Evolutionary conservation across 2,113 vertebrate species (phyloP), one percentile per base, ranked within the genome.

Genomic region (Tympanuchus pallidicinctus): DNA sequence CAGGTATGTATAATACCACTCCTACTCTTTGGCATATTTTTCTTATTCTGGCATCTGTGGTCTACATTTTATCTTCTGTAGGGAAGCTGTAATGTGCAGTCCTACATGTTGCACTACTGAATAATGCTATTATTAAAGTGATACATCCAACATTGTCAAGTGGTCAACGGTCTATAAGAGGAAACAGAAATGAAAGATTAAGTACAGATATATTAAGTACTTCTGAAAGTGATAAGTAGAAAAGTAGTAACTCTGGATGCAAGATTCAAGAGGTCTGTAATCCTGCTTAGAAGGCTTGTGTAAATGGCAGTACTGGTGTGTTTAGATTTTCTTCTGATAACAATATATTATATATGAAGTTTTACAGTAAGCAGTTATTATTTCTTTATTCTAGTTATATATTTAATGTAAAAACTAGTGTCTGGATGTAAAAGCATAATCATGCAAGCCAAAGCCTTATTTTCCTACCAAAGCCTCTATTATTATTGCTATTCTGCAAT

Each of bases 401-500:
- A 43, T 71, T 74, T 3, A 2, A 22, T 12, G 40, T 61, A 40
- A 11, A 84, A 93, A 84, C 86, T 84, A 65, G 25, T 36, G 12
- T 52, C 60, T 71, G 52, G 38, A 82, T 89, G 25, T 69, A 87
- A 75, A 40, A 87, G 67, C 52, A 69, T 38, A 79, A 36, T 75
- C 11, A 60, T 18, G 40, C 42, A 76, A 75, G 59, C 28, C 74
- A 85, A 92, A 72, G 54, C 40, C 32, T 82, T 32, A 72, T 72
- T 43, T 43, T 86, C 34, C 59, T 85, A 89, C 34, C 52, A 43
- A 92, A 90, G 40, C 50, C 57, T 82, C 63, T 79, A 28, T 91
- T 89, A 92, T 72, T 90, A 79, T 72, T 91, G 40, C 66, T 92
- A 43, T 57, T 95, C 87, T 76, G 66, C 84, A 95, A 76, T 75